phyloP scores from a whole-genome alignment of 2,888 invertebrate genomes.

The Acleris cristana region DNA sequence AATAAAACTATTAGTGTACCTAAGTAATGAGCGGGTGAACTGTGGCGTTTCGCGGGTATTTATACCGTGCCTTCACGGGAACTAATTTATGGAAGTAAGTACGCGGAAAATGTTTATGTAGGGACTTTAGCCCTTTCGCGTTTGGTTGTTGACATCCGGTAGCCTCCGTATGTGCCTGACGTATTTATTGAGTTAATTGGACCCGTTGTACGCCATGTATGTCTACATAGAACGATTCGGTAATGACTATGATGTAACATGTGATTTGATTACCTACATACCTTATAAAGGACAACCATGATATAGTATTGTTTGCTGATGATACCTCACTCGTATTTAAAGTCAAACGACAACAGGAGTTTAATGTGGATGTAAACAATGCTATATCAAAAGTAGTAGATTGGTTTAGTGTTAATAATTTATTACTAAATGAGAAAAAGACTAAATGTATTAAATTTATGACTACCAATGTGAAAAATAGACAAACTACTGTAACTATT shows the following conservation, averaged over 20 bases:
- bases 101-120: constrained; percentile 83
- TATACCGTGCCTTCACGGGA: constrained; percentile 79
- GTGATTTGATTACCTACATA: not conserved
- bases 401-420: no score
- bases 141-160: constrained; percentile 75
- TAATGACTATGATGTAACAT: not conserved
- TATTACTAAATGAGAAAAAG: no score
- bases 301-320: no score
- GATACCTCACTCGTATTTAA: no score
- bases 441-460: no score
- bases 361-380: no score
- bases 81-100: constrained; percentile 83
- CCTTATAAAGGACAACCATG: no score
- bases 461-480: no score
- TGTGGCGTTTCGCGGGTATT: constrained; percentile 74
- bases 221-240: not conserved
- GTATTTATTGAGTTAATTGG: constrained; percentile 14
- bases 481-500: no score
- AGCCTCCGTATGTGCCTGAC: constrained; percentile 50
- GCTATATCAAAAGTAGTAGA: no score
- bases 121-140: constrained; percentile 62
- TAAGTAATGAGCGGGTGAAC: constrained; percentile 73
- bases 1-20: constrained; percentile 74
- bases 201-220: not conserved
- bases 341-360: no score